Percentiles rank a stretch among this genome's conserved stretches.
These are phyloP conservation scores for Gnathonemus echidnorhynchus DNA, from an alignment of 2,113 vertebrate genomes.

Conservation along the genomic window DNA sequence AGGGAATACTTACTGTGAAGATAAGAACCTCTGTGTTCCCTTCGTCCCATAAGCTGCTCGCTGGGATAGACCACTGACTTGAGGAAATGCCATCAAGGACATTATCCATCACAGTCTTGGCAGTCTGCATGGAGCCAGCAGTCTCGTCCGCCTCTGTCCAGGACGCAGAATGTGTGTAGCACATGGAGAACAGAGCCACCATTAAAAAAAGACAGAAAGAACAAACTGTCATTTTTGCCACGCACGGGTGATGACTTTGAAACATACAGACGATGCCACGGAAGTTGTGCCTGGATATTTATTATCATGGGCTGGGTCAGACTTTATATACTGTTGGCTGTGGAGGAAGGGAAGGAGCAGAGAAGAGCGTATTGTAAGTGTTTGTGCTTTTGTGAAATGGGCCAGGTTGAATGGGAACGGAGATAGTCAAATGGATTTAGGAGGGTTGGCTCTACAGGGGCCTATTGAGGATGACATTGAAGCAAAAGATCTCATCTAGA, in stretches of 20 bases:
- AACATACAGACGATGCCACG: constrained; percentile 15
- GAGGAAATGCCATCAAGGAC: constrained; percentile 40
- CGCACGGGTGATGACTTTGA: constrained; percentile 25
- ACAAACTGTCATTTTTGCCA: constrained; percentile 56
- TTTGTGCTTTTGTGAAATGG: background rate
- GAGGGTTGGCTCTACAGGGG: background rate
- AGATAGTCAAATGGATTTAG: background rate
- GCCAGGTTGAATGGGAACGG: background rate
- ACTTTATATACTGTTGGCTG: background rate
- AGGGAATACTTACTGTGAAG: constrained; percentile 45
- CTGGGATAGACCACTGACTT: constrained; percentile 54
- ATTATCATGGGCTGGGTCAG: background rate
- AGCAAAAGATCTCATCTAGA: constrained; percentile 6
- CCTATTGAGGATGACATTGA: background rate
- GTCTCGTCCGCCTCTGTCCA: constrained; percentile 58
- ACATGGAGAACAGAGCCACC: constrained; percentile 71
- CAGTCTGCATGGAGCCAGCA: constrained; percentile 50
- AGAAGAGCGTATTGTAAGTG: background rate
- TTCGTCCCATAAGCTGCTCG: constrained; percentile 53
- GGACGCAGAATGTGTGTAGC: constrained; percentile 56
- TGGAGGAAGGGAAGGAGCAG: background rate
- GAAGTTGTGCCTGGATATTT: background rate
- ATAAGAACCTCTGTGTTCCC: constrained; percentile 59
- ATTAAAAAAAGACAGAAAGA: constrained; percentile 58
- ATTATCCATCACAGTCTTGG: constrained; percentile 42